These are phyloP conservation scores for Gymnocheta viridis DNA, from an alignment of 2,888 invertebrate genomes.

Conservation along the genomic window DNA sequence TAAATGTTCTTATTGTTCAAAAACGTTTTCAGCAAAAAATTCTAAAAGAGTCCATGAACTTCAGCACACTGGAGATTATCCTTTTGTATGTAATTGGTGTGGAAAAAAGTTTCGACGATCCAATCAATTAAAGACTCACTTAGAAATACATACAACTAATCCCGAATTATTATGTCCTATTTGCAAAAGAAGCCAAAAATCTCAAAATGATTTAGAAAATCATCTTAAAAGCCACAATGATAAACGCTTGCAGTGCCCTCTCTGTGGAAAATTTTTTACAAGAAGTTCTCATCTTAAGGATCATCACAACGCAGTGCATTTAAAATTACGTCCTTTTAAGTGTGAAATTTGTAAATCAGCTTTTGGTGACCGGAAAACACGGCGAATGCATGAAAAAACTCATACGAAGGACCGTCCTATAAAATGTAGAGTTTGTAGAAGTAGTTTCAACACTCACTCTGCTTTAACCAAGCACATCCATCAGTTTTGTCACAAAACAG, in stretches of 20 bases:
- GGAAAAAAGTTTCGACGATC: conserved; percentile 57
- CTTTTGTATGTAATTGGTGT: conserved; percentile 59
- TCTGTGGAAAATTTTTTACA: conserved; percentile 63
- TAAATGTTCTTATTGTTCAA: conserved; percentile 61
- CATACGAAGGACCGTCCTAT: conserved; percentile 38
- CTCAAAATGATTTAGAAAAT: conserved; percentile 44
- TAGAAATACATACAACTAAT: conserved; percentile 62
- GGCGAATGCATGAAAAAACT: conserved; percentile 48
- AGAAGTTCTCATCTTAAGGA: conserved; percentile 55
- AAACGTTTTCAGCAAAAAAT: conserved; percentile 48
- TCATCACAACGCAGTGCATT: conserved; percentile 66
- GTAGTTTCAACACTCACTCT: conserved; percentile 24
- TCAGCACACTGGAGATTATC: conserved; percentile 58
- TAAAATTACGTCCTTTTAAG: conserved; percentile 53
- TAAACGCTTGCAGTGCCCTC: conserved; percentile 59
- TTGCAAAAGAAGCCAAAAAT: conserved; percentile 62
- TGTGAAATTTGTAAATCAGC: conserved; percentile 60
- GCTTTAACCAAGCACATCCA: conserved; percentile 25
- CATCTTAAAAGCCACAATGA: conserved; percentile 59
- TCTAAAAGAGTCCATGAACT: conserved; percentile 63
- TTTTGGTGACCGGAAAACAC: conserved; percentile 63
- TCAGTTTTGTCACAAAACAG: conserved; percentile 14
- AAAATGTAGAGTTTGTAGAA: conserved; percentile 35
- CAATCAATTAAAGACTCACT: conserved; percentile 50
- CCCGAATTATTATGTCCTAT: conserved; percentile 63